Evolutionary conservation across 2,888 invertebrate genomes (phyloP), one percentile per base, ranked within the genome.

Genomic region (Leptinotarsa rubiginosa): DNA sequence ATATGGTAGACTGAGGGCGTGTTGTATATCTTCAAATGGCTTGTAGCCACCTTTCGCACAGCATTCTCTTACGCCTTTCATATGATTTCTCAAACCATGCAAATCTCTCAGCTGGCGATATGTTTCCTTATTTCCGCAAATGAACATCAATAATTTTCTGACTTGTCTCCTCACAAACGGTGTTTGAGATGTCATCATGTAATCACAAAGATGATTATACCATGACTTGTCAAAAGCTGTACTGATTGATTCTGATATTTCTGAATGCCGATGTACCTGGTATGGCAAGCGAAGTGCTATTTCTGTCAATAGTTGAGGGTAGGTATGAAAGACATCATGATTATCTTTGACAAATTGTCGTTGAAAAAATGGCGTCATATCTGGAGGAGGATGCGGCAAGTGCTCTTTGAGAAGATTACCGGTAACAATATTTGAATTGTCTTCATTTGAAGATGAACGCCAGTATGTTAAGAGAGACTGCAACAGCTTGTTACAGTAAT

Each of bases 361-460:
- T 70, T 95, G 91, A 89, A 98, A 98, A 89, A 99, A 96, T 13
- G 98, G 98, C 7, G 96, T 95, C 95, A 98, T 97, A 86, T 99
- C 98, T 0, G 97, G 97, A 65, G 96, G 92, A 0, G 96, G 93
- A 50, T 94, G 92, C 1, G 94, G 92, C 16, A 94, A 92, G 81
- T 94, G 94, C 56, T 96, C 94, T 85, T 96, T 97, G 59, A 98
- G 87, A 59, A 97, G 89, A 84, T 91, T 93, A 56, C 93, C 94
- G 22, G 90, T 91, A 0, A 76, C 47, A n/a, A 89, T 86, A 20
- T 83, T 82, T 22, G 81, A 80, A 54, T 77, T 80, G 31, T 86
- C 89, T 83, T 87, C 90, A 87, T 88, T 87, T 59, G 86, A 85
- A 0, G 86, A 86, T 71, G 89, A 90, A 79, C 93, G 93, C 96